These are phyloP conservation scores for Petrocephalus schoutedeni DNA, from an alignment of 2,797 vertebrate species.

Conservation along the genomic window DNA sequence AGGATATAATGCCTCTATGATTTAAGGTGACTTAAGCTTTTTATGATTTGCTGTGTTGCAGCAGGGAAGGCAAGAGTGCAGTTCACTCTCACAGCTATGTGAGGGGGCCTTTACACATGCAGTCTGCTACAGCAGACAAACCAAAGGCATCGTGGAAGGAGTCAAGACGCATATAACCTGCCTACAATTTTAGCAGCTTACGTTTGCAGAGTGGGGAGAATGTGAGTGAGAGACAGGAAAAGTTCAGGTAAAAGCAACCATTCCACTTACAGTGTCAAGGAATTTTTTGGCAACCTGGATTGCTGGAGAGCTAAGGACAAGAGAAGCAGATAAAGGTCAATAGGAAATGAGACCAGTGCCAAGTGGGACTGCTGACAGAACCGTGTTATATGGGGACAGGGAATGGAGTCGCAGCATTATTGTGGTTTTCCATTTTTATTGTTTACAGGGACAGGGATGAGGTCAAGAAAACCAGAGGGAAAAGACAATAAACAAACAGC, in stretches of 20 bases:
- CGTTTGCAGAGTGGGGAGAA: neutral
- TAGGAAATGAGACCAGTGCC: neutral
- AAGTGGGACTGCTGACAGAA: neutral
- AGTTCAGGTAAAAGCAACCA: neutral
- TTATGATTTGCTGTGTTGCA: neutral
- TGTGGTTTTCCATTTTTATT: neutral
- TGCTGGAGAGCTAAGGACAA: neutral
- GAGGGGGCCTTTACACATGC: neutral
- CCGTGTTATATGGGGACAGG: neutral
- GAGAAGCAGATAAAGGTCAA: neutral
- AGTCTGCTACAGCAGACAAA: neutral
- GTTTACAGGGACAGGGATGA: neutral
- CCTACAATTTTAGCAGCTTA: neutral
- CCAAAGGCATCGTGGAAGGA: neutral
- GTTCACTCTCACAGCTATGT: neutral
- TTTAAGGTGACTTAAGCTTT: neutral
- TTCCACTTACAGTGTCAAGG: neutral
- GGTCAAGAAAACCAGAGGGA: neutral
- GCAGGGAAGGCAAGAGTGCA: neutral
- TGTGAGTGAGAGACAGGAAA: neutral
- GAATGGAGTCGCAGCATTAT: neutral
- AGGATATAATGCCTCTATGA: neutral
- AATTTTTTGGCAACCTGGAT: neutral
- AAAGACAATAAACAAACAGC: neutral
- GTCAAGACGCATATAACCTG: neutral